phyloP scores from a whole-genome alignment of 2,797 vertebrate species.

The Oreochromis mossambicus region DNA sequence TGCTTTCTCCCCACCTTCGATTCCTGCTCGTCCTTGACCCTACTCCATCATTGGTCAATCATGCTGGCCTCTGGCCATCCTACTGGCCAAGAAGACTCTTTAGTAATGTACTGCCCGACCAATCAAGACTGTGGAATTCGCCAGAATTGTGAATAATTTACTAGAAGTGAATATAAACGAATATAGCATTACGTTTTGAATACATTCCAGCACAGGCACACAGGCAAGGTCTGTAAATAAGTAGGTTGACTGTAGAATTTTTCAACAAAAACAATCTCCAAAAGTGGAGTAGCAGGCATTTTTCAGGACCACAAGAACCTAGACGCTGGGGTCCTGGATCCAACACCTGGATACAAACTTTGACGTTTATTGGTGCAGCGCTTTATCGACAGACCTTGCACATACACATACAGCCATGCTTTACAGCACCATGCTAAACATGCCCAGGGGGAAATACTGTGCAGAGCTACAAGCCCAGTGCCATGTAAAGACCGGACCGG shows the following conservation, averaged over 20 bases:
- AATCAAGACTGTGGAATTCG: constrained; percentile 68
- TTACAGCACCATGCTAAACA: constrained; percentile 43
- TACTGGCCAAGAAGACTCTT: constrained; percentile 57
- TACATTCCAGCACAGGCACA: constrained; percentile 80
- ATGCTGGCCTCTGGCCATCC: constrained; percentile 41
- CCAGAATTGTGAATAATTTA: constrained; percentile 29
- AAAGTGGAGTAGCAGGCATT: neutral
- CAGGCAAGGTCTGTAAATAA: constrained; percentile 41
- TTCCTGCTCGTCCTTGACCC: neutral
- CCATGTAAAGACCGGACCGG: constrained; percentile 70
- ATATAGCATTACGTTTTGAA: constrained; percentile 55
- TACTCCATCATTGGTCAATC: constrained; percentile 33
- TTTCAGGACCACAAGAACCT: constrained; percentile 47
- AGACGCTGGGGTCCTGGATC: constrained; percentile 18
- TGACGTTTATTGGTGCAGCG: neutral
- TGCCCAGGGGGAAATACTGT: constrained; percentile 66
- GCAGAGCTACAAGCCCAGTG: constrained; percentile 76
- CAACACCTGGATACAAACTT: neutral
- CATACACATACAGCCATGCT: constrained; percentile 57
- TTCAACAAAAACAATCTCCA: neutral
- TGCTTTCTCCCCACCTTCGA: neutral
- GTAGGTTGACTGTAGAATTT: constrained; percentile 12
- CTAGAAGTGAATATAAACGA: constrained; percentile 12
- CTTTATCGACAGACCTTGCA: constrained; percentile 35
- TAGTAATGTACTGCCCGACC: constrained; percentile 70